phyloP scores from a whole-genome alignment of 2,113 vertebrate genomes.

The Corapipo altera region DNA sequence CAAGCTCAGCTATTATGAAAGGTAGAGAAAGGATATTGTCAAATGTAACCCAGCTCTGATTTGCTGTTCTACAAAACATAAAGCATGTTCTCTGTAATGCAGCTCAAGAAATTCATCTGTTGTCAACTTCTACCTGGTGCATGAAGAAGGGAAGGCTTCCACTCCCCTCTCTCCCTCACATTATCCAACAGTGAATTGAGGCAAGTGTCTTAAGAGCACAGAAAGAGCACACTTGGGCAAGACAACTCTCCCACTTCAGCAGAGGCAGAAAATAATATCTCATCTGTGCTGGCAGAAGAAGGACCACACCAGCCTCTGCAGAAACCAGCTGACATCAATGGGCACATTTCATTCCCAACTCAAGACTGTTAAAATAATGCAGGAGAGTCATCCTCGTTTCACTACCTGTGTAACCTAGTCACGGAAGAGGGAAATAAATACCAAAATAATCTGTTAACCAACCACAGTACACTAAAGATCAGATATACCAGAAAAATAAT shows the following conservation, averaged over 20 bases:
- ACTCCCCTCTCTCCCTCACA: background rate
- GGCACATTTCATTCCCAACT: background rate
- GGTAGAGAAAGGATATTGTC: background rate
- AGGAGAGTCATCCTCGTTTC: background rate
- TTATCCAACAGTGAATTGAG: background rate
- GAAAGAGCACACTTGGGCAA: background rate
- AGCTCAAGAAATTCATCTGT: background rate
- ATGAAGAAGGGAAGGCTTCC: background rate
- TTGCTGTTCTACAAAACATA: background rate
- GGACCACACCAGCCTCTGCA: background rate
- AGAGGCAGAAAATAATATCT: background rate
- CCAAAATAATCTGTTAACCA: background rate
- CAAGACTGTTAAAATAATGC: background rate
- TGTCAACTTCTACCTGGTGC: background rate
- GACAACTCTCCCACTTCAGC: background rate
- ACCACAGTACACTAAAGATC: background rate
- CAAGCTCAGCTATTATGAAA: background rate
- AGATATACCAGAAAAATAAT: background rate
- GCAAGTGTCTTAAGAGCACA: background rate
- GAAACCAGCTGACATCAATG: background rate
- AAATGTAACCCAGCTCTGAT: background rate
- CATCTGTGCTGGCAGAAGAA: background rate
- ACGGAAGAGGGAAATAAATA: background rate
- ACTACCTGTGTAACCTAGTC: background rate
- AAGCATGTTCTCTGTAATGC: background rate